Base-by-base conservation (phyloP, 2,888 invertebrate genomes). In the Tiphia femorata region DNA sequence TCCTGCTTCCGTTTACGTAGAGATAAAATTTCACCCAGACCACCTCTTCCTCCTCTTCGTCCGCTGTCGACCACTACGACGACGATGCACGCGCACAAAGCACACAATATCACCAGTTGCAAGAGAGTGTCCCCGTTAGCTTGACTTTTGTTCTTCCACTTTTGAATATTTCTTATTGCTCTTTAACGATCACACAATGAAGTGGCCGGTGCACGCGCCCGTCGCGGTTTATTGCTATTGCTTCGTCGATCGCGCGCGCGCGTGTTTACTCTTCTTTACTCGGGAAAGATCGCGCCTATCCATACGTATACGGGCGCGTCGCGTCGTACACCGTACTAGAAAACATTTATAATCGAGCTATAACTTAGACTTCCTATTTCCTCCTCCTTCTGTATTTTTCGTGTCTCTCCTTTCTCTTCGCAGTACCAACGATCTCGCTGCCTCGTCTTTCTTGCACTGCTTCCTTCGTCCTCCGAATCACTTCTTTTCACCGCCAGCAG, bases 231-330 rank as follows among this genome's bases (percentile, higher is more conserved):
- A 33, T n/a, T 33, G 4, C 14, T 33, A 33, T 33, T 33, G 33
- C 33, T 33, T 33, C 7, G n/a, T 33, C 14, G 33, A 33, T 33
- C 33, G 14, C 33, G 14, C 33, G 33, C n/a, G 33, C 33, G 33
- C 33, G 33, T 33, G 33, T n/a, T n/a, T n/a, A n/a, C 33, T 33
- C 33, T 33, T 33, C 33, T 33, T n/a, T 33, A 12, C 33, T n/a
- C 25, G 25, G 6, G 25, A 25, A 25, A 6, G 6, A 6, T 6
- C 8, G 25, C 25, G 8, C 8, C 30, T 38, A 46, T 19, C 12
- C n/a, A 21, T 40, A 25, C 16, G 16, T 42, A 3, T 42, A 42
- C 23, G n/a, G 21, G 25, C 19, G 38, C 20, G 5, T 17, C 38
- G 2, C 38, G 16, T 10, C 10, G 19, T 7, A 17, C 3, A 16